phyloP scores from a whole-genome alignment of 2,113 vertebrate species.

The Rhombomys opimus region DNA sequence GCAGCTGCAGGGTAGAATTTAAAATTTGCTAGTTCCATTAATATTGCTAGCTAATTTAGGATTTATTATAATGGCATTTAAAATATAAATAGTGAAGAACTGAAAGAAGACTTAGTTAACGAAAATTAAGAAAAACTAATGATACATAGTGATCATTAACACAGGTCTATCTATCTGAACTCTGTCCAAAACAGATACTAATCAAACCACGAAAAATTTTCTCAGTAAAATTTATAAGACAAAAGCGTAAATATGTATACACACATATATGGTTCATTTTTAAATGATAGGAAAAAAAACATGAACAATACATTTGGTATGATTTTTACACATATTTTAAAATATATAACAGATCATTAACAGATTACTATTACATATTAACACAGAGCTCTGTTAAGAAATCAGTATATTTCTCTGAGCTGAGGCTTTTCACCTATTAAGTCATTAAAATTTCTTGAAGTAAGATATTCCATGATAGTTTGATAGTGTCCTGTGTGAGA shows the following conservation, averaged over 20 bases:
- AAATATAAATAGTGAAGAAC: neutral
- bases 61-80: neutral
- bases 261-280: neutral
- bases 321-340: constrained; percentile 56
- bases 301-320: neutral
- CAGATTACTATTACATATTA: no score
- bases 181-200: neutral
- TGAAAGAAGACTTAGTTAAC: neutral
- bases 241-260: neutral
- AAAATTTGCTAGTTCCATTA: neutral
- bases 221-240: neutral
- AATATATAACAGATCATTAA: no score
- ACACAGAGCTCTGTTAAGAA: constrained; percentile 9
- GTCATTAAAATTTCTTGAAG: constrained; percentile 60
- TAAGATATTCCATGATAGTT: constrained; percentile 30
- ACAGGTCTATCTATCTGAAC: neutral
- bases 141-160: neutral
- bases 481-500: constrained; percentile 36
- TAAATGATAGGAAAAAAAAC: neutral
- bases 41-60: neutral
- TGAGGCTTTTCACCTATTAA: constrained; percentile 25
- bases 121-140: neutral
- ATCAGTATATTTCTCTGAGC: constrained; percentile 22
- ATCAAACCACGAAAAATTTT: neutral
- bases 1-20: neutral